Evolutionary conservation across 2,113 vertebrate species (phyloP).

Genomic region (Apteryx owenii): DNA sequence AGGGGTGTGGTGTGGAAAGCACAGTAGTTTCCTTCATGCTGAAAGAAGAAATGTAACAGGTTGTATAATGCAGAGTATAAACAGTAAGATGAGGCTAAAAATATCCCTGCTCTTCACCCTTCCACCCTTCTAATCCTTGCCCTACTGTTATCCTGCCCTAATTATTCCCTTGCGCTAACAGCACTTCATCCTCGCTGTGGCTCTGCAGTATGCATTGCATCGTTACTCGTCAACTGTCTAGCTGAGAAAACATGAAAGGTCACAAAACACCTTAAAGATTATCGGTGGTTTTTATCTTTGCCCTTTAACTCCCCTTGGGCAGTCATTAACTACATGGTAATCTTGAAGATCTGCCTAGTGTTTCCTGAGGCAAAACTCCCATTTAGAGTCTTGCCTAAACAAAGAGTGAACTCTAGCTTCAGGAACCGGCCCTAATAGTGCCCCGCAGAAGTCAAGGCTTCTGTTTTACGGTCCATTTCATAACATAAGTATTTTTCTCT

Average conservation of each 20-base stretch:
- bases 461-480: slow-evolving; percentile 59
- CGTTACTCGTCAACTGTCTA: background rate
- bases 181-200: slow-evolving; percentile 18
- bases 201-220: background rate
- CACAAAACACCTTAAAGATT: background rate
- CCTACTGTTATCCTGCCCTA: background rate
- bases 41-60: background rate
- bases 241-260: background rate
- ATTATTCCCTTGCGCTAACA: background rate
- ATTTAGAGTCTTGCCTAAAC: background rate
- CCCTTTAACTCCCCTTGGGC: slow-evolving; percentile 1
- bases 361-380: slow-evolving; percentile 22
- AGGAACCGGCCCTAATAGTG: slow-evolving; percentile 18
- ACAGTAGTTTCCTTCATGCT: background rate
- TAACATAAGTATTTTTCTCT: slow-evolving; percentile 82
- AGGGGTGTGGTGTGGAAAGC: background rate
- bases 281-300: slow-evolving; percentile 9
- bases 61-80: background rate
- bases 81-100: background rate
- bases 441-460: slow-evolving; percentile 68
- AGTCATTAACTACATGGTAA: background rate
- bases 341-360: background rate
- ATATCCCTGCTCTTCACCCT: background rate
- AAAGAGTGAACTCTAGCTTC: background rate
- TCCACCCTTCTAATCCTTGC: background rate